These are phyloP conservation scores for Ligdia adustata DNA, from an alignment of 2,888 invertebrate genomes.

Conservation along the genomic window DNA sequence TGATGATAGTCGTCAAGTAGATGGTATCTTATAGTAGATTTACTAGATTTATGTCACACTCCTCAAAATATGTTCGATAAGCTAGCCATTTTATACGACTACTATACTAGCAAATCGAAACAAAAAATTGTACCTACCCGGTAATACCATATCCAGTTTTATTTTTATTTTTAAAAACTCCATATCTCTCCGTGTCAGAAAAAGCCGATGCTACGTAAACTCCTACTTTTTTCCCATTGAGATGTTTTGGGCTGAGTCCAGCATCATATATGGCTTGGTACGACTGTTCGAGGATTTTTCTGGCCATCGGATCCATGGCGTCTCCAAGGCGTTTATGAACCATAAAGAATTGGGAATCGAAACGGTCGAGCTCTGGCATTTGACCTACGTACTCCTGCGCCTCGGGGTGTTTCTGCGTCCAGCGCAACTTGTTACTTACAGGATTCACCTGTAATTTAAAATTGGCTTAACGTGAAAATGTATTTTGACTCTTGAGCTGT, in stretches of 20 bases:
- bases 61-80: background rate
- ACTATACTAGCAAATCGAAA: background rate
- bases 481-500: no score
- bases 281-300: constrained; percentile 88
- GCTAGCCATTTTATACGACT: background rate
- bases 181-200: constrained; percentile 83
- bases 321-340: constrained; percentile 85
- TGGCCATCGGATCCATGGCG: constrained; percentile 78
- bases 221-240: constrained; percentile 80
- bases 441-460: constrained; percentile 69
- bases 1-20: no score
- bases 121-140: constrained; percentile 44
- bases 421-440: constrained; percentile 81
- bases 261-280: constrained; percentile 90
- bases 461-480: background rate
- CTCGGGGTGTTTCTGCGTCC: constrained; percentile 59
- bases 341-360: constrained; percentile 89
- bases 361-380: constrained; percentile 82
- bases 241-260: constrained; percentile 82
- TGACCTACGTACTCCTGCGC: constrained; percentile 86
- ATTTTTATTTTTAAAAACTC: background rate
- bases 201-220: constrained; percentile 73
- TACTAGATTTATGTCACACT: no score
- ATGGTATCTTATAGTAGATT: no score
- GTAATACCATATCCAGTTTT: constrained; percentile 52